phyloP scores from a whole-genome alignment of 2,113 vertebrate species.

The Indicator maculatus region DNA sequence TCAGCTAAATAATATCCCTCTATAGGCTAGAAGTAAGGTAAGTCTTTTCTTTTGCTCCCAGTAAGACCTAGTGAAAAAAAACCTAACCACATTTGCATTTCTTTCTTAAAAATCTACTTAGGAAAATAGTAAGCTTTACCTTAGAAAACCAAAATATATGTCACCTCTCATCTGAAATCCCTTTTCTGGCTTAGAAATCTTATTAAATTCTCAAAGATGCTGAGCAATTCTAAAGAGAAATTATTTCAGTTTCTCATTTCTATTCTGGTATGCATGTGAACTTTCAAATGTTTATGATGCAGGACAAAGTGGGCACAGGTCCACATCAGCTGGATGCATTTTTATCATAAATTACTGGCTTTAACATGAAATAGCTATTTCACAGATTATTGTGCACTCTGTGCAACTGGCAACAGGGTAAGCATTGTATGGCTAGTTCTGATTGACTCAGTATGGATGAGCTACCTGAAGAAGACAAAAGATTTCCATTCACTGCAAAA shows the following conservation, averaged over 20 bases:
- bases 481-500: neutral
- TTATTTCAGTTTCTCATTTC: neutral
- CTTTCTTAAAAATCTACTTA: neutral
- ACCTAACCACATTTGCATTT: rapidly evolving
- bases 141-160: neutral
- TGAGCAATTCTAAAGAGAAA: neutral
- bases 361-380: neutral
- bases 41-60: neutral
- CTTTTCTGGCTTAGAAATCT: neutral
- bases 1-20: neutral
- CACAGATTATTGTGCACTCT: neutral
- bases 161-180: neutral
- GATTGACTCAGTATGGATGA: neutral
- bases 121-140: neutral
- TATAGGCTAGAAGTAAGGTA: neutral
- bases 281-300: neutral
- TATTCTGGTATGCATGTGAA: neutral
- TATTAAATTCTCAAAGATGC: neutral
- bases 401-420: neutral
- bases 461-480: neutral
- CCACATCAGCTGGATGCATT: neutral
- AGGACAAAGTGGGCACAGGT: neutral
- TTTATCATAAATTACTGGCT: neutral
- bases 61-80: neutral
- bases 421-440: neutral